Percentiles rank a stretch among this genome's conserved stretches.
These are phyloP conservation scores for Sterna hirundo DNA, from an alignment of 2,113 vertebrate genomes.

Conservation along the genomic window DNA sequence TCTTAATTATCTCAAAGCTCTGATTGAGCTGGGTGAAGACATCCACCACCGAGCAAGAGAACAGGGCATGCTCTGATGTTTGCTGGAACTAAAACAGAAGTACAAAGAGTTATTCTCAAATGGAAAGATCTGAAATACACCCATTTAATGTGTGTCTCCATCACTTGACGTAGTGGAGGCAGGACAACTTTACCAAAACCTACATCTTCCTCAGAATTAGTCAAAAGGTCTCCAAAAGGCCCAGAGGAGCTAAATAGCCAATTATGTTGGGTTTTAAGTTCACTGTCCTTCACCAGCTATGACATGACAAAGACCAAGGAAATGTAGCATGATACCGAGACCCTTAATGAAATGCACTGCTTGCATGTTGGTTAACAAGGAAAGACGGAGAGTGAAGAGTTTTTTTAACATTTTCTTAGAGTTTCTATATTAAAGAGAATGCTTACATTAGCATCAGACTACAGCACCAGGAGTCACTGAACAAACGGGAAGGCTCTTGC, in stretches of 20 bases:
- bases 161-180: fast-evolving
- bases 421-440: not conserved
- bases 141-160: not conserved
- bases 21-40: slow-evolving; percentile 99
- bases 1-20: slow-evolving; percentile 99
- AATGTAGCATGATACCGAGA: not conserved
- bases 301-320: not conserved
- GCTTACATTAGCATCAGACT: not conserved
- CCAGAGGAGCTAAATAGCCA: not conserved
- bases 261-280: not conserved
- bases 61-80: slow-evolving; percentile 96
- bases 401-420: not conserved
- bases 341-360: not conserved
- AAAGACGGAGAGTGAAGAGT: not conserved
- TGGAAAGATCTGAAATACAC: not conserved
- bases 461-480: not conserved
- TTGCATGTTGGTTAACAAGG: not conserved
- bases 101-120: not conserved
- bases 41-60: slow-evolving; percentile 98
- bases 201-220: not conserved
- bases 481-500: not conserved
- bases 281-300: not conserved
- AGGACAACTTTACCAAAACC: not conserved
- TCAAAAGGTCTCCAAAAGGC: not conserved
- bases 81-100: slow-evolving; percentile 89